phyloP scores from a whole-genome alignment of 2,888 invertebrate genomes.

The Lasiommata megera region DNA sequence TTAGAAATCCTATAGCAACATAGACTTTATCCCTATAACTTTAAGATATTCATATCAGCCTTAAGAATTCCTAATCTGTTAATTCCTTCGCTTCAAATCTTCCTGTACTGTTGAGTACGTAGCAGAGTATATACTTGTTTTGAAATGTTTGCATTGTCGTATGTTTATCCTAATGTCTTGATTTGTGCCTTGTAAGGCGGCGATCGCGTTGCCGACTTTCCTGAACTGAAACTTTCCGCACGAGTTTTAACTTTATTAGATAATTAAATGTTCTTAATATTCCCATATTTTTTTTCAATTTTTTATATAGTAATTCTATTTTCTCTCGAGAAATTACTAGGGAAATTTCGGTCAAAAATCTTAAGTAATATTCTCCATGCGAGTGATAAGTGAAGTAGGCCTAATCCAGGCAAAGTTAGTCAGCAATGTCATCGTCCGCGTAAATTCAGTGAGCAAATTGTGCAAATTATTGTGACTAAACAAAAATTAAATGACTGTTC shows the following conservation, averaged over 20 bases:
- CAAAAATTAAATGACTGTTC: slow-evolving; percentile 66
- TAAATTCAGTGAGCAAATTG: slow-evolving; percentile 57
- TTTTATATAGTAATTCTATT: too few relatives aligned
- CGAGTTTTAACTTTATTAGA: neutral
- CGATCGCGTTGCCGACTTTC: slow-evolving; percentile 53
- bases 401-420: slow-evolving; percentile 34
- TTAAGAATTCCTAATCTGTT: slow-evolving; percentile 40
- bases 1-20: slow-evolving; percentile 26
- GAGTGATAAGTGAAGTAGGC: too few relatives aligned
- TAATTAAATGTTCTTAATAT: too few relatives aligned
- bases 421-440: slow-evolving; percentile 42
- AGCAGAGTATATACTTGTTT: slow-evolving; percentile 39
- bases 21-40: slow-evolving; percentile 31
- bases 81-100: slow-evolving; percentile 38
- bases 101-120: slow-evolving; percentile 37
- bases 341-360: too few relatives aligned
- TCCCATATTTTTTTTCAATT: too few relatives aligned
- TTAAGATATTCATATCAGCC: slow-evolving; percentile 38
- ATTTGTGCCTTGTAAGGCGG: slow-evolving; percentile 72
- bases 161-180: slow-evolving; percentile 51
- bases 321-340: too few relatives aligned
- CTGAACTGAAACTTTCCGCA: neutral
- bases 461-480: slow-evolving; percentile 72
- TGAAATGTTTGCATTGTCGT: slow-evolving; percentile 35
- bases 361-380: too few relatives aligned